Evolutionary conservation across 2,888 invertebrate species (phyloP), one percentile per base, ranked within the genome.

Genomic region (Andrena flavipes): DNA sequence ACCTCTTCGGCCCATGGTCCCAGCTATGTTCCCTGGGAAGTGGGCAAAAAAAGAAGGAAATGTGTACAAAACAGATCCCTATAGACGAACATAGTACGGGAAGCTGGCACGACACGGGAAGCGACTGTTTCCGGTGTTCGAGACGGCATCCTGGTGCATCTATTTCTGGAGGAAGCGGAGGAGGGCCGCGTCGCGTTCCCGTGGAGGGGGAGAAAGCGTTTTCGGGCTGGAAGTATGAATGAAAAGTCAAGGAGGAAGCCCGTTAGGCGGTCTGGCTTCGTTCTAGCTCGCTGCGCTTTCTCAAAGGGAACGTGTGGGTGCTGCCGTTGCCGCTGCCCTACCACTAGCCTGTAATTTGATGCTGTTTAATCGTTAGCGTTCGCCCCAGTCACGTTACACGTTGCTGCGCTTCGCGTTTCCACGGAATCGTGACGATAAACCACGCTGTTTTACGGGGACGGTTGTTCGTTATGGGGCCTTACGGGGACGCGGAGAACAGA

Each of bases 61-160:
- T 42, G 4, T 42, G 42, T 42, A 42, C 42, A 42, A 42, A 54
- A 73, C 33, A 62, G 20, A 62, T 13, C n/a, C 13, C 10, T 23
- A 7, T 3, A 51, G 65, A 70, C 35, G 76, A 35, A 29, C 49
- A 23, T 35, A 70, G 60, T 54, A 74, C 69, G 65, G 86, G 81
- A 86, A 86, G 76, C 75, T 76, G 75, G 30, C 42, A 13, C 76
- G 85, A 86, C 42, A 42, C 78, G 82, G 85, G 86, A 87, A 87
- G 85, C 83, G 77, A 65, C 49, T 65, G 84, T 80, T 87, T 87
- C 87, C 87, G 84, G 83, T 71, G 76, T 71, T 62, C 76, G 60
- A 70, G 84, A 68, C 82, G 72, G 69, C 80, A 78, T 86, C 87
- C 81, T 78, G 82, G 71, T 65, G 80, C 76, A 76, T 86, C 85